Conservation (phyloP, 2,888 invertebrate genomes). For the Watsonalla binaria region DNA sequence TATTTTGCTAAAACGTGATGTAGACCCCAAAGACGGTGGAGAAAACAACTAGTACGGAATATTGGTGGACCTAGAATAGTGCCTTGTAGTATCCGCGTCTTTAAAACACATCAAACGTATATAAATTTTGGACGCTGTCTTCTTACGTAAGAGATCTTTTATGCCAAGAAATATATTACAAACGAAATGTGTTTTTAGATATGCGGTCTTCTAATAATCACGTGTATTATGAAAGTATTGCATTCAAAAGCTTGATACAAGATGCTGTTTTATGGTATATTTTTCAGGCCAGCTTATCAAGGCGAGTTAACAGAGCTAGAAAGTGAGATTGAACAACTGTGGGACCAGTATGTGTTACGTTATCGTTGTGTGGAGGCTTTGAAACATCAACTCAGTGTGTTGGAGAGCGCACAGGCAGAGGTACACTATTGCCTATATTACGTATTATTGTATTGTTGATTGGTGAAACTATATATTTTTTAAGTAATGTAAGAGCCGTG, state of each 20-base stretch:
- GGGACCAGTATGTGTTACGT: constrained; percentile 92
- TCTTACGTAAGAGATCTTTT: no score
- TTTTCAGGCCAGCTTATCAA: constrained; percentile 92
- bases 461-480: no score
- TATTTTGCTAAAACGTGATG: no score
- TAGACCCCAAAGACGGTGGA: no score
- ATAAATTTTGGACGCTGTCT: no score
- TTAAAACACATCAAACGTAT: background rate
- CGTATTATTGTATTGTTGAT: no score
- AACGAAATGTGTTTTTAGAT: no score
- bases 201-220: no score
- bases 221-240: no score
- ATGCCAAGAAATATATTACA: no score
- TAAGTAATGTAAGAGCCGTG: no score
- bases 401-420: constrained; percentile 86
- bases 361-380: constrained; percentile 93
- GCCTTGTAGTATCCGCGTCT: background rate
- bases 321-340: constrained; percentile 88
- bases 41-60: no score
- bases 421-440: constrained; percentile 23
- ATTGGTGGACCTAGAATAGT: background rate
- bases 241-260: background rate
- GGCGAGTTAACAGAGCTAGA: constrained; percentile 96
- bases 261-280: background rate
- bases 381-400: constrained; percentile 90